These are phyloP conservation scores for Passer domesticus DNA, from an alignment of 2,113 vertebrate species.

Conservation along the genomic window DNA sequence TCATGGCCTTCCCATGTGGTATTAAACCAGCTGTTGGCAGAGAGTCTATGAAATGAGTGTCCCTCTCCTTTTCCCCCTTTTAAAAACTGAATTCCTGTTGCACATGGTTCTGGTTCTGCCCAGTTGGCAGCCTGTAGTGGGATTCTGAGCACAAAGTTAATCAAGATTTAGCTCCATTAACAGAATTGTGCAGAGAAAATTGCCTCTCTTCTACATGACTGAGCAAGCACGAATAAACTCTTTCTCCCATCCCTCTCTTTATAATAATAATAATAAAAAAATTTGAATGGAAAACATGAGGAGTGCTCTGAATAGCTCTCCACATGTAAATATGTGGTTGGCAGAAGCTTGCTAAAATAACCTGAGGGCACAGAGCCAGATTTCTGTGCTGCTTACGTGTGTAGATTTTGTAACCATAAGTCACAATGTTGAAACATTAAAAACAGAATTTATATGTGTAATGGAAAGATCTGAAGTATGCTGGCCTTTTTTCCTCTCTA, in stretches of 20 bases:
- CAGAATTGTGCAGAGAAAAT: neutral
- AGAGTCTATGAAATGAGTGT: neutral
- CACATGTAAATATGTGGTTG: slow-evolving; percentile 52
- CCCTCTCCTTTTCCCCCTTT: rapidly evolving
- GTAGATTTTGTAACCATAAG: slow-evolving; percentile 61
- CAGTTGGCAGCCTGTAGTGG: neutral
- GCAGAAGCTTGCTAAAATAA: slow-evolving; percentile 69
- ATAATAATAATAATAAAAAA: slow-evolving; percentile 29
- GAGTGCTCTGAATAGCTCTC: slow-evolving; percentile 66
- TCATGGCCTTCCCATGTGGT: neutral
- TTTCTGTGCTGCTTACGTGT: slow-evolving; percentile 52
- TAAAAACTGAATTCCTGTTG: neutral
- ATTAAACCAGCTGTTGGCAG: neutral
- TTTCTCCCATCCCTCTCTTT: neutral
- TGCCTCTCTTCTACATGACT: neutral
- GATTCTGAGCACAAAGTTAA: neutral
- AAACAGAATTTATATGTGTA: slow-evolving; percentile 68
- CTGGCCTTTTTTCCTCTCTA: slow-evolving; percentile 51
- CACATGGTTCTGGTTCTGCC: neutral
- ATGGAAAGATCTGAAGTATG: slow-evolving; percentile 73
- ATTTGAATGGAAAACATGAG: slow-evolving; percentile 67
- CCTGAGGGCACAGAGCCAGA: slow-evolving; percentile 60
- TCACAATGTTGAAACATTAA: slow-evolving; percentile 60
- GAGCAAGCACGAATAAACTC: slow-evolving; percentile 26
- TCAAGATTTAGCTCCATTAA: neutral